phyloP scores from a whole-genome alignment of 2,797 vertebrate species.

The Spheniscus humboldti region DNA sequence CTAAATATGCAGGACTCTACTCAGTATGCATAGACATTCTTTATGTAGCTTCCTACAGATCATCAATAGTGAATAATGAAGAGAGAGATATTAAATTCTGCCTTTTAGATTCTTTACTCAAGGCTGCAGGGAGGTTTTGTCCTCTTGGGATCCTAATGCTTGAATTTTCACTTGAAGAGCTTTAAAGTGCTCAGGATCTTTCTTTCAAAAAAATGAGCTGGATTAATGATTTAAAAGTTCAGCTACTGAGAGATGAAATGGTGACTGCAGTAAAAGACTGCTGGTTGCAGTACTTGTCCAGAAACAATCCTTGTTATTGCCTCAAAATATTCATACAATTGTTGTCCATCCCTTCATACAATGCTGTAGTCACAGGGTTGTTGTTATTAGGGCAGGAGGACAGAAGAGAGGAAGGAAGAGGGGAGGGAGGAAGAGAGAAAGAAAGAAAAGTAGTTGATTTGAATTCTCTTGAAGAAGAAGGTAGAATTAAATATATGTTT shows the following conservation, averaged over 20 bases:
- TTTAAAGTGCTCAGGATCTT: neutral
- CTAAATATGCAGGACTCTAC: neutral
- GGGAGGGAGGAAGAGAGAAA: neutral
- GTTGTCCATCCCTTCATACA: neutral
- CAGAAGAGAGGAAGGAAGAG: neutral
- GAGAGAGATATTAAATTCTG: conserved; percentile 34
- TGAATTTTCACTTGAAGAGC: conserved; percentile 3
- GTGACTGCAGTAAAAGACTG: neutral
- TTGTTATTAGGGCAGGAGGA: neutral
- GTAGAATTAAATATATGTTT: neutral
- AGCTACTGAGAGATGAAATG: neutral
- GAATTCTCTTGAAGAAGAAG: neutral
- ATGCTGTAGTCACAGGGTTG: neutral
- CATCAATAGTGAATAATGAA: conserved; percentile 40
- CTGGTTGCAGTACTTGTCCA: neutral
- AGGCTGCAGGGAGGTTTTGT: neutral
- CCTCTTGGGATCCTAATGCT: neutral
- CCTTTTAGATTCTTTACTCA: conserved; percentile 34
- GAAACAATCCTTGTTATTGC: neutral
- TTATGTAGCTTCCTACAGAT: neutral
- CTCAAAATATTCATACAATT: neutral
- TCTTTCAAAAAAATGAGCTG: neutral
- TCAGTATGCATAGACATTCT: neutral
- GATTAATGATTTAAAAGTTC: conserved; percentile 28
- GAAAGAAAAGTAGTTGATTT: neutral